Evolutionary conservation across 1,140 invertebrate genomes (phyloP).

Genomic region (Hetaerina americana): DNA sequence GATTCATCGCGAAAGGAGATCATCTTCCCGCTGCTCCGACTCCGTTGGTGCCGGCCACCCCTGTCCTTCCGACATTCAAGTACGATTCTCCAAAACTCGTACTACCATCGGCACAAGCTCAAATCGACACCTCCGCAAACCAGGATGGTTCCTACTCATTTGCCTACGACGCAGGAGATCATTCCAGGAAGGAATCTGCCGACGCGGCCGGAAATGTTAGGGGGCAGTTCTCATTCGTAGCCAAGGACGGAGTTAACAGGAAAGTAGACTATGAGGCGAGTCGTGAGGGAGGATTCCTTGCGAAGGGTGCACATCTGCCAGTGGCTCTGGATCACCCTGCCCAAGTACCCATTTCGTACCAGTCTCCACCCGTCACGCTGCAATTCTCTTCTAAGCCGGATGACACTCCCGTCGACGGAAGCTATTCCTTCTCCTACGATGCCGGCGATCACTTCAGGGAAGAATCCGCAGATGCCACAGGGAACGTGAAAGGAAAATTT

Average conservation of each 20-base stretch:
- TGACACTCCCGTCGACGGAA: constrained; percentile 9
- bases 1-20: constrained; percentile 16
- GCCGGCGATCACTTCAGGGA: neutral
- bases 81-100: too few species aligned
- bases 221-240: constrained; percentile 19
- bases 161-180: constrained; percentile 18
- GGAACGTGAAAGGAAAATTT: constrained; percentile 12
- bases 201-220: constrained; percentile 20
- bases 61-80: neutral
- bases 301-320: constrained; percentile 14
- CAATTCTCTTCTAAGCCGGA: too few species aligned
- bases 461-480: constrained; percentile 10
- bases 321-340: neutral
- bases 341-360: too few species aligned
- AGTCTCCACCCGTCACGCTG: too few species aligned
- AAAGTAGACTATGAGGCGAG: constrained; percentile 18
- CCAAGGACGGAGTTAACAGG: constrained; percentile 14
- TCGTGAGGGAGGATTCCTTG: constrained; percentile 16
- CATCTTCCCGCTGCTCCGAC: constrained; percentile 9
- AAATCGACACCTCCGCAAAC: neutral
- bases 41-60: neutral
- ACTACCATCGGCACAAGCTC: too few species aligned
- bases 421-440: constrained; percentile 18
- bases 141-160: constrained; percentile 21
- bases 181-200: constrained; percentile 16